phyloP scores from a whole-genome alignment of 2,113 vertebrate genomes.

The Octodon degus region DNA sequence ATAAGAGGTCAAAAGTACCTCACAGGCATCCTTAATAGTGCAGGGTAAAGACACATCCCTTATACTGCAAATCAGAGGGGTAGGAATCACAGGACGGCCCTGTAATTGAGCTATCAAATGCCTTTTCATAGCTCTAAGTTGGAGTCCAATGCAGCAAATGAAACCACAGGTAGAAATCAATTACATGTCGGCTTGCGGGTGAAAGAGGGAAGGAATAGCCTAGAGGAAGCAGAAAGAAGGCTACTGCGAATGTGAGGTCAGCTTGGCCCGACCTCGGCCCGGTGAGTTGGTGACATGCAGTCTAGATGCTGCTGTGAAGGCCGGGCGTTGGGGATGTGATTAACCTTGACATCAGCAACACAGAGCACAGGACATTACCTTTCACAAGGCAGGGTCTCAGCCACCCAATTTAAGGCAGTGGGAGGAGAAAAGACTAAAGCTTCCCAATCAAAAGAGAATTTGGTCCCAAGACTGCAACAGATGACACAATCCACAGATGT shows the following conservation, averaged over 20 bases:
- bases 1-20: not conserved
- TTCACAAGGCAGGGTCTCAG: not conserved
- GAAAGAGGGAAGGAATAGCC: not conserved
- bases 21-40: not conserved
- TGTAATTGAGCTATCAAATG: not conserved
- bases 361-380: not conserved
- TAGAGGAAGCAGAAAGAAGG: not conserved
- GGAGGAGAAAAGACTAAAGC: not conserved
- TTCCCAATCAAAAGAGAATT: slow-evolving; percentile 18
- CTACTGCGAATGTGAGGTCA: not conserved
- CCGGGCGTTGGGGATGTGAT: not conserved
- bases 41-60: not conserved
- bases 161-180: not conserved
- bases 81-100: not conserved
- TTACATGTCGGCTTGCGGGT: not conserved
- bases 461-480: not conserved
- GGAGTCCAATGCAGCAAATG: slow-evolving; percentile 26
- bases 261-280: not conserved
- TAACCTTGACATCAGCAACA: slow-evolving; percentile 24
- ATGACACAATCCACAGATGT: not conserved
- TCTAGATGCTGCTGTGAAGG: not conserved
- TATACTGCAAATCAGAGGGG: not conserved
- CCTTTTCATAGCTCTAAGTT: not conserved
- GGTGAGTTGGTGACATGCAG: not conserved
- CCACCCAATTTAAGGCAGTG: not conserved